Evolutionary conservation across 2,888 invertebrate species (phyloP), one percentile per base, ranked within the genome.

Genomic region (Coelogynopora nodosa): DNA sequence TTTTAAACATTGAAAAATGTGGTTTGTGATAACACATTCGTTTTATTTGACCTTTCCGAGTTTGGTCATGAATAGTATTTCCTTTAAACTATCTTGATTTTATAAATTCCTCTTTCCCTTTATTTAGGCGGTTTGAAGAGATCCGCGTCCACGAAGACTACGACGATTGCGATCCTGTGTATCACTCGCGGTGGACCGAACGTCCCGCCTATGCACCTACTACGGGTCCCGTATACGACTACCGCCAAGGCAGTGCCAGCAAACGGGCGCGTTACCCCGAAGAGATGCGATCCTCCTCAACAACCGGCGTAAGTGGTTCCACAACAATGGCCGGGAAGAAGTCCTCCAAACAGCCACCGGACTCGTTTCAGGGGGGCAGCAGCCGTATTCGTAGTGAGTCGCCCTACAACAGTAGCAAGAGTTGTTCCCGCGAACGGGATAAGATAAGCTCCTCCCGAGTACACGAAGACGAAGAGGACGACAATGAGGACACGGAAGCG

Each of bases 211-310:
- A 74, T 26, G 23, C 74, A 2, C 74, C 74, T 26, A 2, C 74
- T 2, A 13, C 74, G 23, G 74, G 74, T 49, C 5, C 2, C 23
- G 74, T 74, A 2, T 74, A 74, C 74, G 74, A 74, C 74, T 74
- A 74, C 23, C 74, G 74, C 5, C 74, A 74, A 26, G 74, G 74
- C 74, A 74, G 74, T 74, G 74, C 23, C 74, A 74, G 74, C 74
- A 74, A 74, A 74, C 74, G 74, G 10, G 18, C 5, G 18, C 74
- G 74, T 26, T 74, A 74, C 27, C 74, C 74, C 74, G 74, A 23
- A 26, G 74, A 74, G 74, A 74, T 74, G 74, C 74, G 74, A 2
- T 74, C 74, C 23, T 74, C 74, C 18, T 74, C 74, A 26, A 74
- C 23, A 5, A 74, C 74, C 10, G 74, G 74, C 2, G 74, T 74